Evolutionary conservation across 2,113 vertebrate species (phyloP).

Genomic region (Eonycteris spelaea): DNA sequence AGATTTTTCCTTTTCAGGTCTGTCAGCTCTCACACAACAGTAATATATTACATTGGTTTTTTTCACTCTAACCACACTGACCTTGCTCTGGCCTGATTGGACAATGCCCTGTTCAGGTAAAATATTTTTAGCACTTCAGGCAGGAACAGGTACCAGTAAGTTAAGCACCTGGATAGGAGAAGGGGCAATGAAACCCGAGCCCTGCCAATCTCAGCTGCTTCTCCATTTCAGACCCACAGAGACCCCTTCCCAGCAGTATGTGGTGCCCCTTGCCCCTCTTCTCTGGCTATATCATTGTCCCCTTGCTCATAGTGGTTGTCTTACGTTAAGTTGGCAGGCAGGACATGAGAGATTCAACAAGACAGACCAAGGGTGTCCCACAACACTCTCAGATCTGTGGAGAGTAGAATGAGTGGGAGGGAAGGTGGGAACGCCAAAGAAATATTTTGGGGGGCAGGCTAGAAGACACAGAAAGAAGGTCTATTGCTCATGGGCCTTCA

Average conservation of each 20-base stretch:
- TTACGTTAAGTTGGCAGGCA: background rate
- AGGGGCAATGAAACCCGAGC: constrained; percentile 25
- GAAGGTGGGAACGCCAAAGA: background rate
- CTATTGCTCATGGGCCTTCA: background rate
- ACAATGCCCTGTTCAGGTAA: background rate
- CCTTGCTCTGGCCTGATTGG: background rate
- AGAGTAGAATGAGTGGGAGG: background rate
- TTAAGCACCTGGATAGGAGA: background rate
- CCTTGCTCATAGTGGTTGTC: background rate
- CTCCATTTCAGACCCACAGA: background rate
- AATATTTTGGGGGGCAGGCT: background rate
- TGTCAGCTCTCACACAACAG: background rate
- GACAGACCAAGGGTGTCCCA: background rate
- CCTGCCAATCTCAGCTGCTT: background rate
- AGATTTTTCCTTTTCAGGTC: background rate
- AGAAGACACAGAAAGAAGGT: background rate
- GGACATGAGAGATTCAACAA: background rate
- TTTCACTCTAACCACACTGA: background rate
- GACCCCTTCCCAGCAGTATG: background rate
- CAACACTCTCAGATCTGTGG: background rate
- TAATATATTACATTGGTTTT: background rate
- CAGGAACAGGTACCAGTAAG: background rate
- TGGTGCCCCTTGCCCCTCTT: background rate
- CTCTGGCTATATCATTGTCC: background rate
- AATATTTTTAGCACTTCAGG: background rate